Percentiles rank a stretch among this genome's conserved stretches.
Evolutionary conservation across 2,888 invertebrate species (phyloP).

Genomic region (Tachina lurida): DNA sequence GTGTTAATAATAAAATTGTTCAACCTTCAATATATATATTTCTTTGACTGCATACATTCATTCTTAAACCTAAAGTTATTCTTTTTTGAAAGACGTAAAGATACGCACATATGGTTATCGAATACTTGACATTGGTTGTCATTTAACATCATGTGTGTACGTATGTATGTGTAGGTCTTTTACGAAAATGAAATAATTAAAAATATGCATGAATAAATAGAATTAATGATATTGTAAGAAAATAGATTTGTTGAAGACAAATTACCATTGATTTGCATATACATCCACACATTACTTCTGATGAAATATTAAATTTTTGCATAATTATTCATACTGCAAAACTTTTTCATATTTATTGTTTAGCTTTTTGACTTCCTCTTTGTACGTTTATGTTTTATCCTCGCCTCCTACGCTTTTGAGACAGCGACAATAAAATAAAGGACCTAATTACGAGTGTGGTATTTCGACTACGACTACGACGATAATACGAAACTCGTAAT

Average conservation of each 20-base stretch:
- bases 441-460: no score
- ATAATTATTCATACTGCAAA: slow-evolving; percentile 14
- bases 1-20: not conserved
- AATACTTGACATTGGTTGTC: slow-evolving; percentile 55
- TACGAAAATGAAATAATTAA: not conserved
- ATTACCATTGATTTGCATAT: slow-evolving; percentile 32
- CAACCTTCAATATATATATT: not conserved
- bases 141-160: slow-evolving; percentile 30
- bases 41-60: not conserved
- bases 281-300: not conserved
- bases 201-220: not conserved
- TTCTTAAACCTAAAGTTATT: slow-evolving; percentile 8
- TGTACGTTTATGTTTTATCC: slow-evolving; percentile 5
- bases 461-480: no score
- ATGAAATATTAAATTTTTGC: not conserved
- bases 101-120: not conserved
- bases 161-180: slow-evolving; percentile 17
- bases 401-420: no score
- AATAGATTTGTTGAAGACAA: slow-evolving; percentile 30
- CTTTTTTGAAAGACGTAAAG: not conserved
- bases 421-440: no score
- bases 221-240: not conserved
- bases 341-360: slow-evolving; percentile 1
- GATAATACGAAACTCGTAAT: no score
- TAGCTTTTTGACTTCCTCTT: not conserved